Percentiles rank a stretch among this genome's conserved stretches.
Evolutionary conservation across 2,797 vertebrate genomes (phyloP).

Genomic region (Capromys pilorides): DNA sequence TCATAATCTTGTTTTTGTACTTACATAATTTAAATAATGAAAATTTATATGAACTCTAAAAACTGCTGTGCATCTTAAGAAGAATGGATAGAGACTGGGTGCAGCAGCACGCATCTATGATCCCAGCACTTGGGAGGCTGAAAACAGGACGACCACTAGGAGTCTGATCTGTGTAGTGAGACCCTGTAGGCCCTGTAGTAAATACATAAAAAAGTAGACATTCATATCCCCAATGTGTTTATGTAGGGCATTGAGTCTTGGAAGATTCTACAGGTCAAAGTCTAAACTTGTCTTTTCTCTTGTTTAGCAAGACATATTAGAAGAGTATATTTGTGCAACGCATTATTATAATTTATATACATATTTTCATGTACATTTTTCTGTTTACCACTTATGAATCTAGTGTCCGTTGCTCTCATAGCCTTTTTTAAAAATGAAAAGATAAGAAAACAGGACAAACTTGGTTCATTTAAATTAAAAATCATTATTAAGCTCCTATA

Average conservation of each 20-base stretch:
- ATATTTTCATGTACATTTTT: conserved; percentile 19
- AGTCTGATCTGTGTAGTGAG: no score
- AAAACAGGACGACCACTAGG: no score
- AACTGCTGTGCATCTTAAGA: not conserved
- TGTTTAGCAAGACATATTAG: not conserved
- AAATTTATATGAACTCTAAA: conserved; percentile 14
- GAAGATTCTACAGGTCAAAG: not conserved
- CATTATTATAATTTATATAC: not conserved
- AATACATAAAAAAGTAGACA: not conserved
- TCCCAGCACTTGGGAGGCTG: no score
- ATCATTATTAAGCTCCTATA: not conserved
- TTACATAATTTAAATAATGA: not conserved
- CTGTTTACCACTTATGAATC: not conserved
- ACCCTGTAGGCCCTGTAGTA: no score
- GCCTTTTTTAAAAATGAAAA: conserved; percentile 49
- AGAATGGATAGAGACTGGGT: not conserved
- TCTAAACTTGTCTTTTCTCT: not conserved
- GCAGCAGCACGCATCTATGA: no score
- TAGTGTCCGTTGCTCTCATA: not conserved
- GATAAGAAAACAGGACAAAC: not conserved
- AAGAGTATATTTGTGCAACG: not conserved
- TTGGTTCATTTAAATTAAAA: conserved; percentile 39
- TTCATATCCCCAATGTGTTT: not conserved
- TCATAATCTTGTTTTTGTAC: not conserved
- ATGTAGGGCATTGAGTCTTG: not conserved